Conservation (phyloP, 2,113 vertebrate species). For the Mormyrus lacerda region DNA sequence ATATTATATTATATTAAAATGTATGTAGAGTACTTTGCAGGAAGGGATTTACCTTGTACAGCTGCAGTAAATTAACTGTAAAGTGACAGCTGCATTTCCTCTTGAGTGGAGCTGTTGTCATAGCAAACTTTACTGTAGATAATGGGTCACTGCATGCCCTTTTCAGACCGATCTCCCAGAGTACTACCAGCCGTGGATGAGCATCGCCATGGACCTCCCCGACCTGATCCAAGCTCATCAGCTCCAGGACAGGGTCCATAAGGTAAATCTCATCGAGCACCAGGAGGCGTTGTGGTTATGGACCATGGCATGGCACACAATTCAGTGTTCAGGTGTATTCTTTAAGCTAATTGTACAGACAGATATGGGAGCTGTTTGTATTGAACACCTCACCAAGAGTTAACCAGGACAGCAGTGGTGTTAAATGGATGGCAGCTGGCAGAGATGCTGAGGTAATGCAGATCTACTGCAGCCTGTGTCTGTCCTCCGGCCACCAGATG, state of each 20-base stretch:
- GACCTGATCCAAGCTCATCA: slow-evolving; percentile 41
- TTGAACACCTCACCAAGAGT: background rate
- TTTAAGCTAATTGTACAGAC: background rate
- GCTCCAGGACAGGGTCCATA: slow-evolving; percentile 40
- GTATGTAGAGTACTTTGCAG: background rate
- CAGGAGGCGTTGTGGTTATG: background rate
- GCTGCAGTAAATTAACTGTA: background rate
- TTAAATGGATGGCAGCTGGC: background rate
- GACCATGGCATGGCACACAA: background rate
- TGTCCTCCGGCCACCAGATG: slow-evolving; percentile 41
- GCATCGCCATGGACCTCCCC: slow-evolving; percentile 44
- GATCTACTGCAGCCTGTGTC: too few species aligned
- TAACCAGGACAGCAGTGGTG: background rate
- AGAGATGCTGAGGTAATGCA: background rate
- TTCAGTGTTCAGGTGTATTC: too few species aligned
- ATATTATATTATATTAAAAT: too few species aligned
- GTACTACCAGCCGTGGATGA: slow-evolving; percentile 47
- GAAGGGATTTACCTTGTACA: background rate
- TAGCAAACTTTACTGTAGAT: too few species aligned
- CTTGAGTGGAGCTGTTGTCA: too few species aligned
- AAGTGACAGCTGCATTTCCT: too few species aligned
- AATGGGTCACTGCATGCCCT: background rate
- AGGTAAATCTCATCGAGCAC: slow-evolving; percentile 34
- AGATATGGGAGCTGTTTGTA: background rate
- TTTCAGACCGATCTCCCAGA: slow-evolving; percentile 47